Evolutionary conservation across 1,140 invertebrate genomes (phyloP), one percentile per base, ranked within the genome.

Genomic region (Pemphigus obesinymphae): DNA sequence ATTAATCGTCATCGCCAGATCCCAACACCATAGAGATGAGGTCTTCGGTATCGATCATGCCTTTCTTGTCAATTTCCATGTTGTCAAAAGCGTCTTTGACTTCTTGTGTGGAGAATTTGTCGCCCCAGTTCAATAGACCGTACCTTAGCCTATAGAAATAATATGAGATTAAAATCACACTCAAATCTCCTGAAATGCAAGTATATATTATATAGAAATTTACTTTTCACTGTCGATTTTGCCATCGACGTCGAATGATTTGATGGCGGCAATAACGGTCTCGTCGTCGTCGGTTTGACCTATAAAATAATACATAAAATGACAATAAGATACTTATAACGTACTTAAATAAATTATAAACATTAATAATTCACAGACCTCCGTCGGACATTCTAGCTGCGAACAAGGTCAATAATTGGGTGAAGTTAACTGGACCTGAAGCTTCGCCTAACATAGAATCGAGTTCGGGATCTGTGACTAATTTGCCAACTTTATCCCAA

Each of bases 1-100:
- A 40, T 53, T 80, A 80, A 82, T 85, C 85, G n/a, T 86, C 85
- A n/a, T 86, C 84, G 43, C 82, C 83, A 66, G 83, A 84, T 72
- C 85, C 85, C 75, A 84, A 80, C 53, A 86, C 82, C 84, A 85
- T 84, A 26, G 84, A 82, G 61, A 86, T 85, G 37, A 97, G 93
- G 86, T 92, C 92, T 83, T 89, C 89, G 87, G 96, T 97, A 89
- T 98, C 96, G 86, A 99, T 96, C 89, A 93, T 93, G 86, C 96
- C 95, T 85, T 94, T 94, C 87, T 94, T 94, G 87, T 97, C 95
- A 85, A 98, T 95, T 40, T 95, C 95, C 90, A 97, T 95, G 88
- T 97, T 94, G 88, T 97, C 96, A 88, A 93, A 98, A 61, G 96
- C 95, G 86, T 97, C 95, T 87, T 97, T 94, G 85, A 96, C 93